Conservation (phyloP, 2,888 invertebrate species). For the Pyralis farinalis region DNA sequence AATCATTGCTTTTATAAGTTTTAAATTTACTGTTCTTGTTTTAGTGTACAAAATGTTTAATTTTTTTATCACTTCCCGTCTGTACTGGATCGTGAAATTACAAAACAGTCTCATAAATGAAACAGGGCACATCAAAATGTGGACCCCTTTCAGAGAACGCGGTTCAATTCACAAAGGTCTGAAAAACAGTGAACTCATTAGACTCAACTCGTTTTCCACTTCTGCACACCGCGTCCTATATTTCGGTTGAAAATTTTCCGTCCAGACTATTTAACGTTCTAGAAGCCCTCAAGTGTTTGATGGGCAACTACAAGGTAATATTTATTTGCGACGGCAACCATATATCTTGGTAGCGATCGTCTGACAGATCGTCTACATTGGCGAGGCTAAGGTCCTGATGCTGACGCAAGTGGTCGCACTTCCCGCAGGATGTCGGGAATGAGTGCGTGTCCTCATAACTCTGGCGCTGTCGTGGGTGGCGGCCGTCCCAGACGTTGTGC, state of each 20-base stretch:
- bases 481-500: conserved; percentile 53
- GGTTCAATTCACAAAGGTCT: conserved; percentile 27
- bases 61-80: conserved; percentile 29
- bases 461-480: conserved; percentile 63
- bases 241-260: conserved; percentile 18
- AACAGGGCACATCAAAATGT: conserved; percentile 28
- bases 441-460: conserved; percentile 78
- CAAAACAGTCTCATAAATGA: conserved; percentile 39
- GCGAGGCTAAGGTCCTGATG: conserved; percentile 61
- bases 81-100: conserved; percentile 47
- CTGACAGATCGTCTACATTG: conserved; percentile 62
- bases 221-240: conserved; percentile 16
- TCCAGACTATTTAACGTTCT: conserved; percentile 7
- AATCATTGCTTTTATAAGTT: too few relatives aligned
- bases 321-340: conserved; percentile 34
- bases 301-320: conserved; percentile 31
- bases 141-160: conserved; percentile 32
- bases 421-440: conserved; percentile 78
- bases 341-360: conserved; percentile 57
- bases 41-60: conserved; percentile 22
- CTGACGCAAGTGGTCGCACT: conserved; percentile 69
- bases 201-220: conserved; percentile 22
- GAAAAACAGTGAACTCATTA: conserved; percentile 21
- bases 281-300: conserved; percentile 32
- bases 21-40: too few relatives aligned